Conservation (phyloP, 2,113 vertebrate species). For the Genyomyrus donnyi region DNA sequence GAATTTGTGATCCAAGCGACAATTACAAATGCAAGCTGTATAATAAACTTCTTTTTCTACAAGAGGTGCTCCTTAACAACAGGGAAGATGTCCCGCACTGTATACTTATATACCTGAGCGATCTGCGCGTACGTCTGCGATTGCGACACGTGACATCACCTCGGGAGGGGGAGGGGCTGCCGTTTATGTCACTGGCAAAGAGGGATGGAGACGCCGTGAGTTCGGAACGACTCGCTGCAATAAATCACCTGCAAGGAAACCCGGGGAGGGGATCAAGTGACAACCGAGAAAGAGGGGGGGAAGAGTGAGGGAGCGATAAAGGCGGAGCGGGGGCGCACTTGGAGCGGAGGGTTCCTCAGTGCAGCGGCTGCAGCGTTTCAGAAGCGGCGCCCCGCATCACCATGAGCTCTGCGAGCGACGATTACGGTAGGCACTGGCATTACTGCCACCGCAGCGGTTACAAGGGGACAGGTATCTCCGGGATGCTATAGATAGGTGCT, state of each 20-base stretch:
- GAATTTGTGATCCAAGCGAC: background rate
- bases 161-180: slow-evolving; percentile 29
- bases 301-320: background rate
- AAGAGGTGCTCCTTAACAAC: background rate
- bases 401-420: slow-evolving; percentile 51
- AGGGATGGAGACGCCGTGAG: background rate
- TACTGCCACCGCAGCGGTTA: background rate
- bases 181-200: background rate
- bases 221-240: background rate
- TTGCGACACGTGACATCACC: slow-evolving; percentile 41
- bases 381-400: slow-evolving; percentile 20
- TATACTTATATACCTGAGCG: background rate
- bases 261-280: background rate
- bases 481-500: background rate
- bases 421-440: slow-evolving; percentile 42
- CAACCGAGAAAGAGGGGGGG: background rate
- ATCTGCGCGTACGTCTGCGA: background rate
- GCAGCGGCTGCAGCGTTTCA: slow-evolving; percentile 24
- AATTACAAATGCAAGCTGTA: background rate
- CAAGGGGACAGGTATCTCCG: background rate
- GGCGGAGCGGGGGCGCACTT: slow-evolving; percentile 12
- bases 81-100: background rate
- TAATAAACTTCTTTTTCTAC: background rate
- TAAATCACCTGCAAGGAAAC: background rate
- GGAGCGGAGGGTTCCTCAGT: background rate